Conservation (phyloP, 1,140 invertebrate genomes). For the Drosophila fuyamai region DNA sequence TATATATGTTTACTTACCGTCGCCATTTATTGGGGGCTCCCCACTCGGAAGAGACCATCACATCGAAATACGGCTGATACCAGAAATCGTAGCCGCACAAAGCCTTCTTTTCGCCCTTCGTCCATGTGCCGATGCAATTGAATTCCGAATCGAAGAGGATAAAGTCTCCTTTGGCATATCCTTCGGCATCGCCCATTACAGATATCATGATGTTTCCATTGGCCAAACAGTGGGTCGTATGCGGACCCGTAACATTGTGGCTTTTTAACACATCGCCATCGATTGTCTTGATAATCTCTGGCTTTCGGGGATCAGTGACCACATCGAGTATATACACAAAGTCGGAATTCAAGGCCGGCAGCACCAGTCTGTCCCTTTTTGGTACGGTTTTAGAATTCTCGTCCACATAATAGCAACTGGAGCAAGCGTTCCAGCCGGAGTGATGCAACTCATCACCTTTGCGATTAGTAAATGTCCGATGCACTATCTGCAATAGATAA, state of each 20-base stretch:
- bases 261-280: slow-evolving; percentile 90
- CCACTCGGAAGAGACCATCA: slow-evolving; percentile 97
- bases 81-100: slow-evolving; percentile 94
- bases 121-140: slow-evolving; percentile 88
- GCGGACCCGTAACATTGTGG: slow-evolving; percentile 92
- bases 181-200: slow-evolving; percentile 93
- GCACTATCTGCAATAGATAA: slow-evolving; percentile 90
- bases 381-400: slow-evolving; percentile 86
- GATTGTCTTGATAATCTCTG: slow-evolving; percentile 87
- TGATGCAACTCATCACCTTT: slow-evolving; percentile 97
- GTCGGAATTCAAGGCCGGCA: slow-evolving; percentile 93
- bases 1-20: slow-evolving; percentile 72
- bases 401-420: slow-evolving; percentile 90
- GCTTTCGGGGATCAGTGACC: slow-evolving; percentile 88
- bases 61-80: slow-evolving; percentile 98
- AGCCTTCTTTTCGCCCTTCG: slow-evolving; percentile 87
- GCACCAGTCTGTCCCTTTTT: slow-evolving; percentile 91
- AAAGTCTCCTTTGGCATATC: slow-evolving; percentile 94
- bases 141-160: slow-evolving; percentile 94
- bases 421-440: slow-evolving; percentile 98
- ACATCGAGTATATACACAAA: slow-evolving; percentile 95
- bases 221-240: slow-evolving; percentile 97
- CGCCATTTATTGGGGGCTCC: slow-evolving; percentile 94
- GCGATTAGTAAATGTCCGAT: slow-evolving; percentile 91
- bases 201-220: slow-evolving; percentile 98